Conservation (phyloP, 2,113 vertebrate genomes). For the Glareola pratincola region DNA sequence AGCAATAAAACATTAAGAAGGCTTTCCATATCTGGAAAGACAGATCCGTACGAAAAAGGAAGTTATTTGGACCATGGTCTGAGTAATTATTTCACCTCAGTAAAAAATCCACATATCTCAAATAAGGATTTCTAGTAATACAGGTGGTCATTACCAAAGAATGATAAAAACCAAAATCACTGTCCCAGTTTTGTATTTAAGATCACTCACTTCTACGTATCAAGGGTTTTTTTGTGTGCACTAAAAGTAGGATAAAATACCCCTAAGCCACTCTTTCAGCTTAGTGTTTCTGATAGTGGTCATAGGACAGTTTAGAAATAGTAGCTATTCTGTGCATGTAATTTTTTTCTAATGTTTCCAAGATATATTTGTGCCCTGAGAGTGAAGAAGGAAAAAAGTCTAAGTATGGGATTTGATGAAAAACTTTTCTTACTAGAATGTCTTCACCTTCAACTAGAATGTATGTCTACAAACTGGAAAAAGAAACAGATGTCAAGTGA, state of each 20-base stretch:
- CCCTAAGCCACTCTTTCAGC: neutral
- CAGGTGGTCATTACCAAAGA: neutral
- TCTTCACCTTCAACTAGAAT: slow-evolving; percentile 36
- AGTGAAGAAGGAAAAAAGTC: neutral
- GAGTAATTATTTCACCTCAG: neutral
- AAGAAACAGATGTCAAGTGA: slow-evolving; percentile 50
- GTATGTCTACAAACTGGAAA: slow-evolving; percentile 31
- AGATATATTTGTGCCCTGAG: neutral
- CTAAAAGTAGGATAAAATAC: neutral
- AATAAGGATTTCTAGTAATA: neutral
- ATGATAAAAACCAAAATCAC: neutral
- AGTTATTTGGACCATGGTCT: neutral
- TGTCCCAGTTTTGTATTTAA: neutral
- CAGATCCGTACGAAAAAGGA: neutral
- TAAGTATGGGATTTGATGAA: neutral
- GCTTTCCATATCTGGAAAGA: neutral
- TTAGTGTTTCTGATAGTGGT: neutral
- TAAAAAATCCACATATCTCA: neutral
- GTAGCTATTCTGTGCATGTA: neutral
- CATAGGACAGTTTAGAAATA: neutral
- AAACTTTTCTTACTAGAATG: neutral
- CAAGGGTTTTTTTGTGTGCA: neutral
- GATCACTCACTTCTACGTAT: neutral
- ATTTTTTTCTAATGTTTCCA: neutral
- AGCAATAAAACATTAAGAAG: neutral